These are phyloP conservation scores for Raja brachyura DNA, from an alignment of 2,113 vertebrate genomes.

Conservation along the genomic window DNA sequence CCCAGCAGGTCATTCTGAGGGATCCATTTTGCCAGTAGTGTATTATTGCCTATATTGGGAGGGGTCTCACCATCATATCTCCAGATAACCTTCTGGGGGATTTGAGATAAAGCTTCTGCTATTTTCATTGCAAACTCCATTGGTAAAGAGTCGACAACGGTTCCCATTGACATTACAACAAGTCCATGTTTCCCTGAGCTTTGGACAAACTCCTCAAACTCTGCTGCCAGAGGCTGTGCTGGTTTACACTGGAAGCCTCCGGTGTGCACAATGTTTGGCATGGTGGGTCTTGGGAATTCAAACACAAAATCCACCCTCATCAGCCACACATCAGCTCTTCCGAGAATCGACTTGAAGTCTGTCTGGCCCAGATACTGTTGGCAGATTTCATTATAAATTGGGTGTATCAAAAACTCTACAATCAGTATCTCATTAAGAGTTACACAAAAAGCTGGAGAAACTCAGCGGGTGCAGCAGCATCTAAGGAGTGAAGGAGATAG, in stretches of 20 bases:
- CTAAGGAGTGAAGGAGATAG: too few relatives aligned
- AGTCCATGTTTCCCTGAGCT: constrained; percentile 60
- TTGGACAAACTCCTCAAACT: constrained; percentile 60
- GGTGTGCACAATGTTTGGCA: too few relatives aligned
- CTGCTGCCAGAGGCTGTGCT: too few relatives aligned
- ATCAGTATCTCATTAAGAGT: constrained; percentile 46
- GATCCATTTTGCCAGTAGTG: constrained; percentile 51
- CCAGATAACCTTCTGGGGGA: constrained; percentile 59
- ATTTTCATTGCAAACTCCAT: constrained; percentile 55
- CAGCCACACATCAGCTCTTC: constrained; percentile 38
- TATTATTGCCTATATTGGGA: constrained; percentile 52
- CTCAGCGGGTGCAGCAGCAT: too few relatives aligned
- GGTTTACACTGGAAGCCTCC: too few relatives aligned
- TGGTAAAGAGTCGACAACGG: constrained; percentile 53
- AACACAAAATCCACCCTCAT: too few relatives aligned
- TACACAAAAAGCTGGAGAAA: too few relatives aligned
- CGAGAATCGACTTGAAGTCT: constrained; percentile 51
- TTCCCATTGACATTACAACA: constrained; percentile 60
- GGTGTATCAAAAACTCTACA: constrained; percentile 43
- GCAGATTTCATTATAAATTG: constrained; percentile 50
- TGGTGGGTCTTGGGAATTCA: too few relatives aligned
- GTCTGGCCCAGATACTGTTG: constrained; percentile 53
- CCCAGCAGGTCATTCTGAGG: constrained; percentile 63
- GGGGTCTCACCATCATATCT: constrained; percentile 52
- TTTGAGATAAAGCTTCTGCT: constrained; percentile 45